Base-by-base conservation (phyloP, 92 coral and sea anemone genomes). In the Epizoanthus stellaris region DNA sequence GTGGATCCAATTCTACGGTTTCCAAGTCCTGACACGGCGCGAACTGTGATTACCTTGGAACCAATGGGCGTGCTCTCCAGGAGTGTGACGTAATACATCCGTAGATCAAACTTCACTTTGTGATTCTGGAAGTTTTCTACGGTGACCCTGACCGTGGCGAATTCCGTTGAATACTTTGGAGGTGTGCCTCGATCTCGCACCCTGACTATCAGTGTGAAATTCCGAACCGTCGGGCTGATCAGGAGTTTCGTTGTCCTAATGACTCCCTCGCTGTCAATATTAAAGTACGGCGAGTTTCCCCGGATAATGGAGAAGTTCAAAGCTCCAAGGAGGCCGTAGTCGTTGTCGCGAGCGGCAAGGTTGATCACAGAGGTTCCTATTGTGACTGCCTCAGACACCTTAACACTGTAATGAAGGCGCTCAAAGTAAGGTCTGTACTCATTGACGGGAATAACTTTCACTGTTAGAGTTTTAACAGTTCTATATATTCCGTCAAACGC, bases 321-420 rank as follows among this genome's bases (percentile, higher is more conserved):
- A 52, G 80, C 90, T 14, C 94, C 94, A 66, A 89, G 76, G 14
- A 30, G 60, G 1, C 98, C 98, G 39, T 84, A 81, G 71, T 94
- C 98, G 45, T 57, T 62, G 71, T 94, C 98, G 21, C 69, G 85
- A 10, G 98, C 98, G 21, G 90, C 73, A 5, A 94, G 80, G 52
- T 85, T 82, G 20, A 87, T 76, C 58, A 94, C 91, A 36, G 98
- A 94, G 30, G 93, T 92, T 10, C 94, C 98, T 25, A 90, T 69
- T 57, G 91, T 83, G 34, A 94, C 87, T 6, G 98, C 98, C 67
- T 94, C 98, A 0, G 98, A 92, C 57, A 94, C 98, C 15, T 82
- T 76, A 15, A 90, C 90, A 25, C 81, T 82, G 86, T 94, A 94
- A 17, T 94, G 79, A 36, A 86, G 70, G 16, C 90, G 76, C 70